A percentile compares a stretch with the other conserved stretches of the same genome.
Conservation (phyloP, 1,140 invertebrate genomes). For the Oreohelix idahoensis region DNA sequence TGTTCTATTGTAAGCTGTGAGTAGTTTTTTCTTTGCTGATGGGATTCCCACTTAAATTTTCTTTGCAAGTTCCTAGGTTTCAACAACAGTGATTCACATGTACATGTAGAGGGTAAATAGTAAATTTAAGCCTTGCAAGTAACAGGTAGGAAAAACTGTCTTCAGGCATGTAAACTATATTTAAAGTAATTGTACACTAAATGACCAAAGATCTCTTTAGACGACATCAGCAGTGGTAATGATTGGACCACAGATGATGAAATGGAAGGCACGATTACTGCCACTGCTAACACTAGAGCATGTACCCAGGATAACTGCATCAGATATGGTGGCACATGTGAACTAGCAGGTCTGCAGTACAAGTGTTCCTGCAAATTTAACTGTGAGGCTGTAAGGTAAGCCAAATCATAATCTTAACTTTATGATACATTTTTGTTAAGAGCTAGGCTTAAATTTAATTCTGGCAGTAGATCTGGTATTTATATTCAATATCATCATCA, state of each 20-base stretch:
- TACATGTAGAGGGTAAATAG: no score
- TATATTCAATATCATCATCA: no score
- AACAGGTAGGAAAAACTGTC: not conserved
- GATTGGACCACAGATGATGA: slow-evolving; percentile 38
- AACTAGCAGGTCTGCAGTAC: slow-evolving; percentile 64
- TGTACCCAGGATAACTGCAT: slow-evolving; percentile 87
- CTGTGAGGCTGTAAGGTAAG: slow-evolving; percentile 70
- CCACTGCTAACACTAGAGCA: not conserved
- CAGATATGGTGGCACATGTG: slow-evolving; percentile 87
- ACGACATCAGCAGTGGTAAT: not conserved
- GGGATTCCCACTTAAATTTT: no score
- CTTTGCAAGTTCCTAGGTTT: no score
- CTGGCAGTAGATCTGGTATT: no score
- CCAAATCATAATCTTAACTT: no score
- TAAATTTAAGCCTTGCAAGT: no score
- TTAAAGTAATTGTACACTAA: not conserved
- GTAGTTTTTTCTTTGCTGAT: no score
- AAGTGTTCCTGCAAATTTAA: slow-evolving; percentile 70
- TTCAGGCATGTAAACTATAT: not conserved
- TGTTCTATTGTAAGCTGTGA: no score
- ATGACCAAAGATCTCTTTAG: not conserved
- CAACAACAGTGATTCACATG: no score
- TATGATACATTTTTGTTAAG: no score
- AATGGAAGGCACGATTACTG: not conserved
- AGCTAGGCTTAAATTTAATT: no score